Evolutionary conservation across 2,888 invertebrate genomes (phyloP).

Genomic region (Sipunculus nudus): DNA sequence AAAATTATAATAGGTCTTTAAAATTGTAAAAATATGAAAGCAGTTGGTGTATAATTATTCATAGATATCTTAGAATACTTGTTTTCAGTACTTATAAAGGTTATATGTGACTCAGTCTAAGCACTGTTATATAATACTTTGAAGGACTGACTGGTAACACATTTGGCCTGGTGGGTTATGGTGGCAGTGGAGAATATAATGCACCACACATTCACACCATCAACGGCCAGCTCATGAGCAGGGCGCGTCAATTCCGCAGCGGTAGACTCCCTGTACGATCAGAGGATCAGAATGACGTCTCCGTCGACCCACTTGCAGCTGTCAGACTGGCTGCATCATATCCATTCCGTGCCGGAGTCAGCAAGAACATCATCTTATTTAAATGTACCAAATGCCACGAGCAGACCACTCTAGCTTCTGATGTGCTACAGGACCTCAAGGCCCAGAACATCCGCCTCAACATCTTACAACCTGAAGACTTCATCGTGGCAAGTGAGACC

Average conservation of each 20-base stretch:
- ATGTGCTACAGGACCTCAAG: slow-evolving; percentile 28
- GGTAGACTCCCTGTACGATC: slow-evolving; percentile 12
- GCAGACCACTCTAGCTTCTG: slow-evolving; percentile 15
- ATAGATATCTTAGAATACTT: too few relatives aligned
- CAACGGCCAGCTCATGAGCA: slow-evolving; percentile 55
- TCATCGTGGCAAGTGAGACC: too few relatives aligned
- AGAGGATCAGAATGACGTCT: slow-evolving; percentile 25
- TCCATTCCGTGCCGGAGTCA: slow-evolving; percentile 84
- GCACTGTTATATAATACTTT: too few relatives aligned
- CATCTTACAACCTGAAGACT: slow-evolving; percentile 26
- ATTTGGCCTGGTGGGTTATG: slow-evolving; percentile 78
- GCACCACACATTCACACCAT: slow-evolving; percentile 77
- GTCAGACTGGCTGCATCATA: slow-evolving; percentile 74
- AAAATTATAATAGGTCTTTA: too few relatives aligned
- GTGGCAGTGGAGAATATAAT: slow-evolving; percentile 74
- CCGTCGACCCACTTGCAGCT: slow-evolving; percentile 68
- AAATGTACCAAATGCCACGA: slow-evolving; percentile 81
- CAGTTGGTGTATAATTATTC: too few relatives aligned
- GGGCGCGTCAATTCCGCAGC: slow-evolving; percentile 22
- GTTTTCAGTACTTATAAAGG: too few relatives aligned
- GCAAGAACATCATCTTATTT: slow-evolving; percentile 82
- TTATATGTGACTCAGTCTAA: too few relatives aligned
- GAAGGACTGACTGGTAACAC: too few relatives aligned
- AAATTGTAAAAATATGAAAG: too few relatives aligned
- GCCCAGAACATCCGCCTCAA: slow-evolving; percentile 30